These are phyloP conservation scores for Amphibalanus amphitrite DNA, from an alignment of 1,140 invertebrate species.

Conservation along the genomic window DNA sequence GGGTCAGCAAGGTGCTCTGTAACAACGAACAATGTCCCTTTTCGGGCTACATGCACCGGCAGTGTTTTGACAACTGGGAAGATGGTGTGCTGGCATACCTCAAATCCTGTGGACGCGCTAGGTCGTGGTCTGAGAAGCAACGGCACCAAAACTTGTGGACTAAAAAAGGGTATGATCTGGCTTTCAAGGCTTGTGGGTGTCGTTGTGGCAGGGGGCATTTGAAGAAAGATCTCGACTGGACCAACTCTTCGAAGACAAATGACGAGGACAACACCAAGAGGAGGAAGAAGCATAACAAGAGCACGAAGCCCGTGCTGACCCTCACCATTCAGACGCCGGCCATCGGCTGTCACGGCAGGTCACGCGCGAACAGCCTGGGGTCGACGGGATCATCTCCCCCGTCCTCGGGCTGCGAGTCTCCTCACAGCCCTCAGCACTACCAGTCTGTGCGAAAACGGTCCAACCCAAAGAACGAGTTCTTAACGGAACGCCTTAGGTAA, in stretches of 20 bases:
- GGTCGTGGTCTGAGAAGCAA: constrained; percentile 86
- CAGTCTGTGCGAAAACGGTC: neutral
- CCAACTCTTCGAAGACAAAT: constrained; percentile 31
- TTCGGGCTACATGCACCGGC: constrained; percentile 83
- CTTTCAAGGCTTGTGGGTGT: constrained; percentile 64
- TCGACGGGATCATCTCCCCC: constrained; percentile 45
- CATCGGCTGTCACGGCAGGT: constrained; percentile 19
- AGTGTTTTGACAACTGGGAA: constrained; percentile 90
- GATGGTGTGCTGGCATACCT: constrained; percentile 64
- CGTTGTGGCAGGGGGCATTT: constrained; percentile 69
- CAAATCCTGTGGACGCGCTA: constrained; percentile 68
- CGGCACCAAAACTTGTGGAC: constrained; percentile 90
- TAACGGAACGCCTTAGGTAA: neutral
- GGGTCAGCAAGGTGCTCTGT: constrained; percentile 70
- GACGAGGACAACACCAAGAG: constrained; percentile 21
- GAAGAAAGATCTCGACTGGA: constrained; percentile 86
- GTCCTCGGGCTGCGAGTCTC: constrained; percentile 40
- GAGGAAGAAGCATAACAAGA: constrained; percentile 31
- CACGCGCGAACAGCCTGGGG: constrained; percentile 40
- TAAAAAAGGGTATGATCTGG: constrained; percentile 89
- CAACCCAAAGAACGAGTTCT: neutral
- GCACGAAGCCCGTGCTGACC: constrained; percentile 22
- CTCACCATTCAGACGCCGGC: constrained; percentile 20
- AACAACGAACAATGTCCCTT: constrained; percentile 78
- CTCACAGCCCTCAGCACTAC: constrained; percentile 47